phyloP scores from a whole-genome alignment of 2,888 invertebrate species.

The Oxytorus armatus region DNA sequence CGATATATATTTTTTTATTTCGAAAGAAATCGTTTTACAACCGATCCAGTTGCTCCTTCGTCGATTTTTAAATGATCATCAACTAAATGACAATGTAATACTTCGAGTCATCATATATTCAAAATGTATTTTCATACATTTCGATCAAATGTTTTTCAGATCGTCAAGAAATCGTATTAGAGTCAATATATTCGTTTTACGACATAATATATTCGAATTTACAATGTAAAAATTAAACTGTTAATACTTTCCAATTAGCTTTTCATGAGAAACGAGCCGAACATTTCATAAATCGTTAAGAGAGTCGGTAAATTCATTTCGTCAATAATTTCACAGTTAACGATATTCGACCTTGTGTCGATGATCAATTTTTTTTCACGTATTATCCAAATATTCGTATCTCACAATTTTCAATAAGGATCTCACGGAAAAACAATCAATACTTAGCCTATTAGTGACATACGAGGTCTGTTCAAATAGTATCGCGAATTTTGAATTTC shows the following conservation, averaged over 20 bases:
- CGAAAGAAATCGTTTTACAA: neutral
- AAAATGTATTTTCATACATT: too few relatives aligned
- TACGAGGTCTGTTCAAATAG: too few relatives aligned
- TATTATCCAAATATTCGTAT: neutral
- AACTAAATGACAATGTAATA: too few relatives aligned
- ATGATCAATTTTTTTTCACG: neutral
- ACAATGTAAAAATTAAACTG: neutral
- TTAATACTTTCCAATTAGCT: neutral
- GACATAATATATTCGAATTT: neutral
- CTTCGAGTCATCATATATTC: too few relatives aligned
- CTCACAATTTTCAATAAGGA: neutral
- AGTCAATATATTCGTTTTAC: conserved; percentile 2
- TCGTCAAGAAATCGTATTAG: too few relatives aligned
- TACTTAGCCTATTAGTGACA: too few relatives aligned
- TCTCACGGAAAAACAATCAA: neutral
- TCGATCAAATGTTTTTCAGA: too few relatives aligned
- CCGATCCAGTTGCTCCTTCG: too few relatives aligned
- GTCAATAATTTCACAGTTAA: neutral
- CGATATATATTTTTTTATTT: too few relatives aligned
- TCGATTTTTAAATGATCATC: too few relatives aligned
- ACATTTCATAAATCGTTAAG: neutral
- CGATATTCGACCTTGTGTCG: neutral
- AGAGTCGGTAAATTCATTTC: neutral
- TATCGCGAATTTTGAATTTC: too few relatives aligned
- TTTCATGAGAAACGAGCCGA: neutral